Conservation (phyloP, 2,888 invertebrate species). For the Heterodera filipjevi region DNA sequence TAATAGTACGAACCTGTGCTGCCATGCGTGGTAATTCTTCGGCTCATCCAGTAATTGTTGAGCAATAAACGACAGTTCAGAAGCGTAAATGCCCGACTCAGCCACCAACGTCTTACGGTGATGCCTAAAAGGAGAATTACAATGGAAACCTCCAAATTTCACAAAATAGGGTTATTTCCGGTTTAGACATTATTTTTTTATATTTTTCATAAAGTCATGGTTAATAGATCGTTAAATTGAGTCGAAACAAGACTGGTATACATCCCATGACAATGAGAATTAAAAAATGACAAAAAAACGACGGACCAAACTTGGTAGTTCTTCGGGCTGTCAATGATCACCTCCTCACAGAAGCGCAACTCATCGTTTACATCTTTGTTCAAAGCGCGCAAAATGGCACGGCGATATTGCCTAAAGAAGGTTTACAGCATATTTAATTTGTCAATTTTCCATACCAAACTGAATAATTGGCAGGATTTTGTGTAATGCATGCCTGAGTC, state of each 20-base stretch:
- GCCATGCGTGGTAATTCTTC: conserved; percentile 99
- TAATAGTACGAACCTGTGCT: conserved; percentile 84
- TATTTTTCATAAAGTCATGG: too few relatives aligned
- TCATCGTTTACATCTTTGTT: conserved; percentile 81
- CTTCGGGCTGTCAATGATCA: conserved; percentile 86
- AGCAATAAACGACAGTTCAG: conserved; percentile 82
- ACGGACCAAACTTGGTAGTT: conserved; percentile 87
- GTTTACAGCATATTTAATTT: background rate
- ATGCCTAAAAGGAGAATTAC: conserved; percentile 74
- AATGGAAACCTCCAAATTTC: too few relatives aligned
- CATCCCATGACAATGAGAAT: too few relatives aligned
- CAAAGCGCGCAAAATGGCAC: conserved; percentile 82
- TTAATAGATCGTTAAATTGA: too few relatives aligned
- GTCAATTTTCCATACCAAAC: conserved; percentile 78
- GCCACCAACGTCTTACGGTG: conserved; percentile 87
- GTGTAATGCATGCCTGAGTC: conserved; percentile 84
- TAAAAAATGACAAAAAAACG: too few relatives aligned
- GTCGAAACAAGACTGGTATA: too few relatives aligned
- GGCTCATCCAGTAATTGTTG: conserved; percentile 81
- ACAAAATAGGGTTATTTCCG: too few relatives aligned
- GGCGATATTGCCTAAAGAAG: conserved; percentile 72
- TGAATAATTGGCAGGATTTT: conserved; percentile 97
- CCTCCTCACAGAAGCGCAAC: conserved; percentile 72
- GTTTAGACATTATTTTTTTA: too few relatives aligned
- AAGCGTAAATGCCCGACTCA: conserved; percentile 78